Base-by-base conservation (phyloP, 2,888 invertebrate genomes). In the Dryomyza anilis region DNA sequence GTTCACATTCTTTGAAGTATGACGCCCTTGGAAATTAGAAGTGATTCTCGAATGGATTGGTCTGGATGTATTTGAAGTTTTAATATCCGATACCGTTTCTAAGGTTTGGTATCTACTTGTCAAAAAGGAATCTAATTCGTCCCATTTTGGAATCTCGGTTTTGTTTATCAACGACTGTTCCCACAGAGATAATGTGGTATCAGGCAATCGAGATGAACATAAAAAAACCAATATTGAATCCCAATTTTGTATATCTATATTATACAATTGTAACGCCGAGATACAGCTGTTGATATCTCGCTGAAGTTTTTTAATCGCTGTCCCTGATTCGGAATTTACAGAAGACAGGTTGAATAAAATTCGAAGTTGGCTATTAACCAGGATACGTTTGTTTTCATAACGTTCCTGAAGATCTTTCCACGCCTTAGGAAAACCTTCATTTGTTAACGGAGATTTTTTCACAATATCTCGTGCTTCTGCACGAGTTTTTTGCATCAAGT, bases 221-320 rank as follows among this genome's bases (percentile, higher is more conserved):
- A 48, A 14, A 5, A 48, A 48, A 21, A 48, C 2, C 2, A 48
- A n/a, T 1, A 48, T 48, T 7, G 48, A 1, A 29, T 60, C 46
- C 63, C 50, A 63, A 5, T 23, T 27, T 2, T 48, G n/a, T 2
- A 59, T 63, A 10, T 59, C 39, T 12, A 62, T 55, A 1, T 52
- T 25, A n/a, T 66, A 46, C 27, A 65, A 25, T 29, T 61, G 19
- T 7, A 66, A 27, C 0, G 60, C 48, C 6, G 66, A 23, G 2
- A 69, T 57, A 12, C 64, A 64, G 39, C 67, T 65, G 23, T 62
- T 67, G 3, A 68, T 56, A n/a, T 55, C 25, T n/a, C 62, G 39
- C 50, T 46, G 46, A 46, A 46, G 46, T 16, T 46, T 46, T 19
- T 46, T 12, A 8, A 46, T 14, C 3, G 43, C 53, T 2, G 7